Evolutionary conservation across 1,140 invertebrate genomes (phyloP).

Genomic region (Scaptomyza hsui): DNA sequence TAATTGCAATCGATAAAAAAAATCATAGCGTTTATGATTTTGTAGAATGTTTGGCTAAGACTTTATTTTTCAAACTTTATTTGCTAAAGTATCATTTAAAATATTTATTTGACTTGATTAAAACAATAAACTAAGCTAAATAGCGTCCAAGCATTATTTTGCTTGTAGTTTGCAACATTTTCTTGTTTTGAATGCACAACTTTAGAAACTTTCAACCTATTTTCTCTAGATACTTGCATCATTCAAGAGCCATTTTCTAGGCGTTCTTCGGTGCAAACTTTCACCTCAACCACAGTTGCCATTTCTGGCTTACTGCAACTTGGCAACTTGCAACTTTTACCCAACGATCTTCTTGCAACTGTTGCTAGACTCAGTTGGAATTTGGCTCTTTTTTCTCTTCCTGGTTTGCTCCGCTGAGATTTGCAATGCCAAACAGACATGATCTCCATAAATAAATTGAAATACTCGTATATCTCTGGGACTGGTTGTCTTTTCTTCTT

Average conservation of each 20-base stretch:
- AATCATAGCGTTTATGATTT: no score
- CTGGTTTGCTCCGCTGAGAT: constrained; percentile 65
- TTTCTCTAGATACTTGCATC: not conserved
- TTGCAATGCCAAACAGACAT: constrained; percentile 72
- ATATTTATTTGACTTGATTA: no score
- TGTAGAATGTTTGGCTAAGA: no score
- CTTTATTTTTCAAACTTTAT: no score
- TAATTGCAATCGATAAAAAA: constrained; percentile 70
- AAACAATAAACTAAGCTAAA: no score
- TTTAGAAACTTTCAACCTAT: not conserved
- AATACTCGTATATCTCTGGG: constrained; percentile 45
- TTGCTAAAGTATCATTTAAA: no score
- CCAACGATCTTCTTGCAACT: constrained; percentile 26
- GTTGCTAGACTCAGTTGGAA: constrained; percentile 1
- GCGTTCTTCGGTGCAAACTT: not conserved
- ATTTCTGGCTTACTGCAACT: not conserved
- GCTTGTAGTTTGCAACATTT: no score
- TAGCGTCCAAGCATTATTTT: no score
- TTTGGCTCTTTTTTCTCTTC: constrained; percentile 37
- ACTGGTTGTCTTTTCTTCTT: constrained; percentile 35
- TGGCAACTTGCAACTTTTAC: constrained; percentile 3
- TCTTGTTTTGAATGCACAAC: no score
- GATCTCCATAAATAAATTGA: constrained; percentile 63
- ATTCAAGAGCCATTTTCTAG: not conserved
- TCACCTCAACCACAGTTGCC: not conserved